A percentile compares a stretch with the other conserved stretches of the same genome.
Conservation (phyloP, 2,797 vertebrate genomes). For the Odontamblyopus lacepedii region DNA sequence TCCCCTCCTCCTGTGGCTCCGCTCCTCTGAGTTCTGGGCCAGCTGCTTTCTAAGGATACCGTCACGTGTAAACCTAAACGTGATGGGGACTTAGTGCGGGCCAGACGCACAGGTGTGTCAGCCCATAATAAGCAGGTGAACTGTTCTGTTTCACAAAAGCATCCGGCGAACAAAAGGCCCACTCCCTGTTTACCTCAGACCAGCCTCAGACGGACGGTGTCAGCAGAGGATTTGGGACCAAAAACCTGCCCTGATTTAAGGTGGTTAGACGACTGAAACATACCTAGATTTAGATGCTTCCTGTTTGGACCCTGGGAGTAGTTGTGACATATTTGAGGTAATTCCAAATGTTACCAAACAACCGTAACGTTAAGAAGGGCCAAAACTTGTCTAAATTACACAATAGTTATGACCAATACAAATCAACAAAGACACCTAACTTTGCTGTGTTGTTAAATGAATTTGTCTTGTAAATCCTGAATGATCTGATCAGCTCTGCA, state of each 20-base stretch:
- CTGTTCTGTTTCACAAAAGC: constrained; percentile 49
- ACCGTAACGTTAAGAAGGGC: too few relatives aligned
- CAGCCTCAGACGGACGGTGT: constrained; percentile 50
- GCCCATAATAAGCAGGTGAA: constrained; percentile 55
- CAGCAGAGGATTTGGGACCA: constrained; percentile 56
- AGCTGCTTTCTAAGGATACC: constrained; percentile 10
- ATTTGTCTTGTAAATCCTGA: too few relatives aligned
- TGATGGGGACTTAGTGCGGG: constrained; percentile 51
- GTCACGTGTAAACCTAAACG: constrained; percentile 37
- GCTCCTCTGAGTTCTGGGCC: neutral
- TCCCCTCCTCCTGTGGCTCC: neutral
- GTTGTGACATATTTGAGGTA: too few relatives aligned
- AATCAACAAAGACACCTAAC: too few relatives aligned
- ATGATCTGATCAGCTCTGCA: too few relatives aligned
- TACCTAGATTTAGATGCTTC: too few relatives aligned
- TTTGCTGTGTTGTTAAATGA: too few relatives aligned
- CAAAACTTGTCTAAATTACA: too few relatives aligned
- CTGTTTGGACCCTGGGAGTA: too few relatives aligned
- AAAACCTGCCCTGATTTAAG: constrained; percentile 9
- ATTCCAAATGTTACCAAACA: too few relatives aligned
- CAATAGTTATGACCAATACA: too few relatives aligned
- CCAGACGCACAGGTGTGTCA: constrained; percentile 68
- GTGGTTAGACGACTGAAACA: too few relatives aligned
- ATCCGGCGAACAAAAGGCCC: constrained; percentile 56
- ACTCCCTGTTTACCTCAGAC: constrained; percentile 61